A percentile compares a stretch with the other conserved stretches of the same genome.
These are phyloP conservation scores for Rhopilema esculentum DNA, from an alignment of 30 jellyfish, hydroid and myxozoan genomes.

Conservation along the genomic window DNA sequence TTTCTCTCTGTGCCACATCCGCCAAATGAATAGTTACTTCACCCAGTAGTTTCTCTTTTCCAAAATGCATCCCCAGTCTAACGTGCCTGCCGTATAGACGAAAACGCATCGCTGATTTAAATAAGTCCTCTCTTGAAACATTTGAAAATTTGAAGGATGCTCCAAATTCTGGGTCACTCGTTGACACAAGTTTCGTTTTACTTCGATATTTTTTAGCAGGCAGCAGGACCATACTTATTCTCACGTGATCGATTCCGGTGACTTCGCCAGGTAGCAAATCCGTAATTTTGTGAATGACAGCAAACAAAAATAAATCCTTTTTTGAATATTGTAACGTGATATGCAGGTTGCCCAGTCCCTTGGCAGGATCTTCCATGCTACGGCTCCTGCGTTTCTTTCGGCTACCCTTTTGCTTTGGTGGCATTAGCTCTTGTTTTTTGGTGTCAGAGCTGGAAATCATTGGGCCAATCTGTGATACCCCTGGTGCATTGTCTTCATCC, in stretches of 20 bases:
- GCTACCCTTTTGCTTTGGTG: neutral
- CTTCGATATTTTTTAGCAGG: conserved; percentile 85
- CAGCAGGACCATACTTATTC: conserved; percentile 69
- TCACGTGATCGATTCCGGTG: conserved; percentile 59
- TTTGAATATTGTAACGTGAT: conserved; percentile 73
- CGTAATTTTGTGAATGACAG: conserved; percentile 59
- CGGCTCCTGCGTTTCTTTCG: conserved; percentile 19
- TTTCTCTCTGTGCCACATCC: conserved; percentile 88
- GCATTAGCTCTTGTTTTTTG: neutral
- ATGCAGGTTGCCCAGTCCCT: conserved; percentile 47
- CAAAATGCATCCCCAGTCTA: conserved; percentile 64
- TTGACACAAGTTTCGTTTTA: conserved; percentile 68
- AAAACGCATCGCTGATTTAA: conserved; percentile 81
- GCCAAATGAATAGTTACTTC: conserved; percentile 83
- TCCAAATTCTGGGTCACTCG: conserved; percentile 54
- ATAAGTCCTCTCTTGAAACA: conserved; percentile 74
- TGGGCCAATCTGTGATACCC: conserved; percentile 55
- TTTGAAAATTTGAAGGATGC: conserved; percentile 77
- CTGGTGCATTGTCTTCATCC: conserved; percentile 49
- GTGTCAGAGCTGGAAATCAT: conserved; percentile 8
- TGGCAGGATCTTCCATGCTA: conserved; percentile 40
- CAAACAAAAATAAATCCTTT: conserved; percentile 70
- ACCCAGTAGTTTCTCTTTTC: conserved; percentile 71
- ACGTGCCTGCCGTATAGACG: conserved; percentile 91
- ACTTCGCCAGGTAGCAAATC: conserved; percentile 41